Evolutionary conservation across 2,113 vertebrate species (phyloP), one percentile per base, ranked within the genome.

Genomic region (Collichthys lucidus): DNA sequence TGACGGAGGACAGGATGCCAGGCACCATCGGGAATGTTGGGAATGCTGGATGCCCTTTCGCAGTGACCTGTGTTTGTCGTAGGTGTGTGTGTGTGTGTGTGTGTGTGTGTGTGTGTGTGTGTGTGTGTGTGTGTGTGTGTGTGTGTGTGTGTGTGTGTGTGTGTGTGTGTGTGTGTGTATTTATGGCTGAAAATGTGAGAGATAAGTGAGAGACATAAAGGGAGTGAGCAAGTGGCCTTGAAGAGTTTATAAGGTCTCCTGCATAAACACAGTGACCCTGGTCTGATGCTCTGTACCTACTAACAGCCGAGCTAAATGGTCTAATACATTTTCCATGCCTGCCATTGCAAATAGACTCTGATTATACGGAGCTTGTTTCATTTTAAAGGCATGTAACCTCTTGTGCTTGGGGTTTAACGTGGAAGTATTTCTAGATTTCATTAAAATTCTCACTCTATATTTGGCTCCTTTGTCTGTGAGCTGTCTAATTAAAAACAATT

Each of bases 1-100:
- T 89, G 90, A 90, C 8, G 47, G 53, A 77, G 85, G 74, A 78
- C 79, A 88, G 91, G 63, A 90, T 92, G 84, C 89, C 85, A 90
- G 87, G 88, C 83, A 90, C 86, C 78, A 74, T 29, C 0, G 85
- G 84, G 90, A 93, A 93, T 93, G 88, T 44, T 61, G 90, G 86
- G 93, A 92, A 92, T 94, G 91, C 65, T 75, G 74, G 62, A 63
- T 90, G 88, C 66, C 89, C 90, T 91, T 89, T 91, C 66, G 74
- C 68, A 86, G 53, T 89, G 91, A 91, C 90, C 87, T 80, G 76
- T 53, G 67, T 82, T 82, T 82, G 84, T 77, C 8, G 17, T 84
- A 67, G 67, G 78, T 64, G 19, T 19, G 49, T 55, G 67, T 11
- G 78, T 55, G 53, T 64, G 64, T 63, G 65, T 53, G 52, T 64